Conservation (phyloP, 2,888 invertebrate genomes). For the Nymphalis urticae region DNA sequence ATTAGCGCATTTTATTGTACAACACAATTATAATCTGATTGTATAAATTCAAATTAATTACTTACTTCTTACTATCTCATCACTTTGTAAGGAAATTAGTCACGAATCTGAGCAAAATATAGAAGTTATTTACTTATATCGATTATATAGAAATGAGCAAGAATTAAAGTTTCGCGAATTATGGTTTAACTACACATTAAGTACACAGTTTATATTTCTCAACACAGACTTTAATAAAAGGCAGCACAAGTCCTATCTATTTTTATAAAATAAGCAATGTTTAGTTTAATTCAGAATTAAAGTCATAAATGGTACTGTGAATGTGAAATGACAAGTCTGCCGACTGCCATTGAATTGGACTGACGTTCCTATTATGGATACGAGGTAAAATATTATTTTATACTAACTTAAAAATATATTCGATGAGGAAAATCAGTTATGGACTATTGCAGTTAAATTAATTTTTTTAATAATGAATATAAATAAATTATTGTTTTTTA, state of each 20-base stretch:
- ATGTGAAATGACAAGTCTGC: slow-evolving; percentile 68
- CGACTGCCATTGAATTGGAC: slow-evolving; percentile 49
- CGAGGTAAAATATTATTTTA: background rate
- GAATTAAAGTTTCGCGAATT: slow-evolving; percentile 41
- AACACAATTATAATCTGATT: background rate
- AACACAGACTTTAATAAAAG: slow-evolving; percentile 2
- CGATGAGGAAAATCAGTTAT: background rate
- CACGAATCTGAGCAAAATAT: slow-evolving; percentile 62
- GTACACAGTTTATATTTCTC: background rate
- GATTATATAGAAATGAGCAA: slow-evolving; percentile 58
- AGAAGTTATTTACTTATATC: slow-evolving; percentile 67
- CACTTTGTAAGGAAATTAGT: slow-evolving; percentile 69
- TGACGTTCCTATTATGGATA: slow-evolving; percentile 46
- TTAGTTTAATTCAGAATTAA: slow-evolving; percentile 28
- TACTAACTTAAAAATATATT: background rate
- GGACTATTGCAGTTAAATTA: background rate
- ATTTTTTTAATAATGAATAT: no score
- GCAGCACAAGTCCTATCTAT: slow-evolving; percentile 4
- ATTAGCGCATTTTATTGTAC: background rate
- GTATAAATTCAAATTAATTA: slow-evolving; percentile 16
- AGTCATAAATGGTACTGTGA: slow-evolving; percentile 51
- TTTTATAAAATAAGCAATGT: slow-evolving; percentile 31
- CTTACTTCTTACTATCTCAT: slow-evolving; percentile 70
- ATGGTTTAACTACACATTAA: slow-evolving; percentile 3
- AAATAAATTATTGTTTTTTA: no score